Base-by-base conservation (phyloP, 2,888 invertebrate genomes). In the Mystacides longicornis region DNA sequence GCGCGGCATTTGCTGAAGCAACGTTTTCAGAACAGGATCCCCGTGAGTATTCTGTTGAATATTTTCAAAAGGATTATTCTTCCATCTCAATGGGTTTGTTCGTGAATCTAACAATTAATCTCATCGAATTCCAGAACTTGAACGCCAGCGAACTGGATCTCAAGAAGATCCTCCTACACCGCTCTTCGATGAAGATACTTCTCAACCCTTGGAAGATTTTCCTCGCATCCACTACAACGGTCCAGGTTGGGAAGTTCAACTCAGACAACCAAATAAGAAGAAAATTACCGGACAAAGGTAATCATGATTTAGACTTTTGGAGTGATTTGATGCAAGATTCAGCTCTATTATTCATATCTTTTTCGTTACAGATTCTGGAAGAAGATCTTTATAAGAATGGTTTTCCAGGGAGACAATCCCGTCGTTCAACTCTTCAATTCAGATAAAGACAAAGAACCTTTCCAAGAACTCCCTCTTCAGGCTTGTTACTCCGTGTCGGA, bases 401-500 rank as follows among this genome's bases (percentile, higher is more conserved):
- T 85, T 11, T 75, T 78, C 64, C 89, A 88, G 68, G 87, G 84
- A 54, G 93, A 93, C 67, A 87, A 83, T 65, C 89, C 93, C 0
- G 86, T 89, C 46, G 80, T 98, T 57, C 93, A 94, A 71, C 76
- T 97, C 55, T 90, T 82, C 67, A 90, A 91, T 70, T 83, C 85
- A 63, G 82, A 85, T 52, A 82, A 83, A 1, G 93, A 94, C 68
- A 90, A 89, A 69, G 92, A 94, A 69, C 90, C 95, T 0, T 92
- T 96, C 73, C 95, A 97, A 73, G 97, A 97, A 75, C 77, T 97
- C 63, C 94, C 94, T 0, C 75, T 96, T 62, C 92, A 95, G 71
- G 88, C 95, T 1, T 95, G 93, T 69, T 97, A 97, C 73, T 94
- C 94, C 1, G 88, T 96, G 47, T 96, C 95, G 2, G 95, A 94